Evolutionary conservation across 1,140 invertebrate genomes (phyloP).

Genomic region (Tetragnatha versicolor): DNA sequence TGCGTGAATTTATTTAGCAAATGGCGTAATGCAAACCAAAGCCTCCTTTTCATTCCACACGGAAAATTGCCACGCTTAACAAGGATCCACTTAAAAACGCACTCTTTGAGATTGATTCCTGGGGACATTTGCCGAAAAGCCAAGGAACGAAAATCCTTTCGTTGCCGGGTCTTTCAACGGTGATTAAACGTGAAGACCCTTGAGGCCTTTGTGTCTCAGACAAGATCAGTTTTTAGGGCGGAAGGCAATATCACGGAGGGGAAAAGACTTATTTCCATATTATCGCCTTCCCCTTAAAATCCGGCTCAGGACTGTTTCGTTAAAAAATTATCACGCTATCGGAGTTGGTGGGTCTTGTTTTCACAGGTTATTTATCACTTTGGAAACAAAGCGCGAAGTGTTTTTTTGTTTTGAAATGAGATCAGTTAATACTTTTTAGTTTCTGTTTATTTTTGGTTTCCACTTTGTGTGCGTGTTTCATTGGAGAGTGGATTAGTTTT

Average conservation of each 20-base stretch:
- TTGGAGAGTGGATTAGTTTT: too few species aligned
- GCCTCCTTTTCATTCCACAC: too few species aligned
- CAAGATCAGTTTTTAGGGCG: conserved; percentile 10
- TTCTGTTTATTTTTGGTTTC: too few species aligned
- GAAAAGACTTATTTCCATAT: conserved; percentile 32
- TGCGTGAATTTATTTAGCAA: too few species aligned
- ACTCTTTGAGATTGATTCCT: too few species aligned
- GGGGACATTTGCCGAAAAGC: not conserved
- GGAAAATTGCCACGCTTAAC: too few species aligned
- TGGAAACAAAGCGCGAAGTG: conserved; percentile 1
- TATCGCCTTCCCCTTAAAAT: conserved; percentile 2
- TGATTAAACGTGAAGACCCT: conserved; percentile 15
- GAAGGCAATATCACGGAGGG: not conserved
- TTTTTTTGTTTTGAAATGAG: too few species aligned
- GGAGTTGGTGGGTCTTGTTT: conserved; percentile 14
- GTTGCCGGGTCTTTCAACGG: conserved; percentile 1
- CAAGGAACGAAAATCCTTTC: conserved; percentile 5
- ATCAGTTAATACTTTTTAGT: too few species aligned
- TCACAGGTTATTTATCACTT: not conserved
- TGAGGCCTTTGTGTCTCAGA: not conserved
- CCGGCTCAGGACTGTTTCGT: not conserved
- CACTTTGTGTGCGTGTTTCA: too few species aligned
- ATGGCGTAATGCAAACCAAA: too few species aligned
- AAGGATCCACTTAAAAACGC: too few species aligned
- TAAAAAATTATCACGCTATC: conserved; percentile 18